Evolutionary conservation across 2,797 vertebrate genomes (phyloP).

Genomic region (Darevskia nairensis): DNA sequence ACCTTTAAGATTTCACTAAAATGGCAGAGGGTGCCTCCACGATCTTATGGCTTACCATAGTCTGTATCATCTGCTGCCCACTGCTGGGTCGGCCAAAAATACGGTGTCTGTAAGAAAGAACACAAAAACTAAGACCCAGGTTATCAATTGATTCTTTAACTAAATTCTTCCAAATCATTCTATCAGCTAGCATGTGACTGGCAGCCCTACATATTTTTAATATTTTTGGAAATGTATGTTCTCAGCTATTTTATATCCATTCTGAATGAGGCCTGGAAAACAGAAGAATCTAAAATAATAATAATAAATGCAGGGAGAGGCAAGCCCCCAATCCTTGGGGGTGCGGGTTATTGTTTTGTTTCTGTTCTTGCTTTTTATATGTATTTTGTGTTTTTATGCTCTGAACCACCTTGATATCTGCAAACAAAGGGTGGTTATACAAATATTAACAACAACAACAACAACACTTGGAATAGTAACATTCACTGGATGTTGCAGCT

Average conservation of each 20-base stretch:
- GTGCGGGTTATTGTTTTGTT: too few relatives aligned
- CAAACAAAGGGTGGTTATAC: too few relatives aligned
- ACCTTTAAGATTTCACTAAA: not conserved
- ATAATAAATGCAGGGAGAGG: not conserved
- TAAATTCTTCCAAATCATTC: not conserved
- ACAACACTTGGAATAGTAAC: not conserved
- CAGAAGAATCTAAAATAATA: not conserved
- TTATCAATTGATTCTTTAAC: not conserved
- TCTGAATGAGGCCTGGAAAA: not conserved
- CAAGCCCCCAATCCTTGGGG: too few relatives aligned
- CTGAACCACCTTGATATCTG: too few relatives aligned
- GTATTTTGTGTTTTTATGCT: too few relatives aligned
- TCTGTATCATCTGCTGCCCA: constrained; percentile 96
- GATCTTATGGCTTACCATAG: constrained; percentile 83
- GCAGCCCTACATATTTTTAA: not conserved
- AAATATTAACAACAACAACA: not conserved
- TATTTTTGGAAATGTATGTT: not conserved
- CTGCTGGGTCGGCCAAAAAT: constrained; percentile 96
- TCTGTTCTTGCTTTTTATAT: too few relatives aligned
- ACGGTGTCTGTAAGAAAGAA: constrained; percentile 86
- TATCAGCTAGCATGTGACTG: not conserved
- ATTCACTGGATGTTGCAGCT: not conserved
- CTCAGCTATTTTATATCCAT: not conserved
- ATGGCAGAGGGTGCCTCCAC: accelerated
- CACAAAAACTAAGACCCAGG: not conserved